Conservation (phyloP, 2,797 vertebrate genomes). For the Pipistrellus kuhlii region DNA sequence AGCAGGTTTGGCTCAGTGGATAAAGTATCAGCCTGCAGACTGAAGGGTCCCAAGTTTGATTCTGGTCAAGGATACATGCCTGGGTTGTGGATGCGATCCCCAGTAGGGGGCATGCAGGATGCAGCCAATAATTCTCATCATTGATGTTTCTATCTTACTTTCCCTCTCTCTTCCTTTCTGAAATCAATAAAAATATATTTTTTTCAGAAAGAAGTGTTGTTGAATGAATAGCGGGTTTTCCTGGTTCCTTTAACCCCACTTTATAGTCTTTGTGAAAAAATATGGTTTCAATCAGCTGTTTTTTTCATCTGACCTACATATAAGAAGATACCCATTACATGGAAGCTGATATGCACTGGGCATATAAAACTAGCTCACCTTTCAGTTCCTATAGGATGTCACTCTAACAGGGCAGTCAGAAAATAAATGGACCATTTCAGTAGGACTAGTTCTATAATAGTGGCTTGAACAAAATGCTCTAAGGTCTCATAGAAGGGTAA, state of each 20-base stretch:
- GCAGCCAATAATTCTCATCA: no score
- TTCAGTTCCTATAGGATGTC: not conserved
- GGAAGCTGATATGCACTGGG: not conserved
- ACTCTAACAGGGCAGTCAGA: not conserved
- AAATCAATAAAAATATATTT: no score
- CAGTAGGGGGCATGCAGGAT: no score
- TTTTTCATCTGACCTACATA: not conserved
- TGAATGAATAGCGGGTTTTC: not conserved
- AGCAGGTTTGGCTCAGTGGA: no score
- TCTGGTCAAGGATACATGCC: no score
- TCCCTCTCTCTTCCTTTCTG: no score
- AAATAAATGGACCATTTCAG: constrained; percentile 20
- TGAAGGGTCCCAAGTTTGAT: no score
- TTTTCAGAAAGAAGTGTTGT: not conserved
- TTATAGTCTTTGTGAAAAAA: constrained; percentile 33
- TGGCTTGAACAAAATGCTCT: not conserved
- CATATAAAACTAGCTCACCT: not conserved
- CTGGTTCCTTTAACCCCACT: constrained; percentile 7
- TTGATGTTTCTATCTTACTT: no score
- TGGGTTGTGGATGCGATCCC: no score
- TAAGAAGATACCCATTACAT: not conserved
- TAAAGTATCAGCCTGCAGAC: no score
- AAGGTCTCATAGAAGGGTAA: not conserved
- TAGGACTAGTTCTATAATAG: not conserved
- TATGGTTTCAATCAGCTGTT: not conserved